Evolutionary conservation across 2,113 vertebrate species (phyloP).

Genomic region (Osmerus eperlanus): DNA sequence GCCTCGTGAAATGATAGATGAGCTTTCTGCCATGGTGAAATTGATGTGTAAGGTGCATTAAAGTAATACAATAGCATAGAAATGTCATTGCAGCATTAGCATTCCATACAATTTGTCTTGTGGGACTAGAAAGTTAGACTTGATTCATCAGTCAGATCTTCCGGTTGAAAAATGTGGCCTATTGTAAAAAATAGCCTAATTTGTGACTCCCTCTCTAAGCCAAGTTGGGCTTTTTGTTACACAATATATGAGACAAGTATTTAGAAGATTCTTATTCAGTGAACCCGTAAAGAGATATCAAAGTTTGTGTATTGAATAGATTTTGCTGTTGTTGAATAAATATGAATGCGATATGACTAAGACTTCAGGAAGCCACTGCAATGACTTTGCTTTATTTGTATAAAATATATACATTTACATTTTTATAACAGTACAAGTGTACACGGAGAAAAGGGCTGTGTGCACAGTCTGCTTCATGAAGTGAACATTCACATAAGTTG

Average conservation of each 20-base stretch:
- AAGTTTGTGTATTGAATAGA: too few species aligned
- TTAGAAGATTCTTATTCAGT: constrained; percentile 19
- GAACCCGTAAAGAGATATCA: not conserved
- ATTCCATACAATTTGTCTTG: constrained; percentile 51
- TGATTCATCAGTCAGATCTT: constrained; percentile 44
- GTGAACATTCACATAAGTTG: too few species aligned
- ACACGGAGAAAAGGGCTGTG: too few species aligned
- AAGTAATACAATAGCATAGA: constrained; percentile 42
- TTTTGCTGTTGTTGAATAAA: too few species aligned
- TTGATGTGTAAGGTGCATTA: constrained; percentile 43
- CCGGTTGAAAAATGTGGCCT: constrained; percentile 28
- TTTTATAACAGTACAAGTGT: too few species aligned
- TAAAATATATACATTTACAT: too few species aligned
- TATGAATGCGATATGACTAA: too few species aligned
- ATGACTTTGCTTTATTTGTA: too few species aligned
- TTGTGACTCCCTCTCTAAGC: not conserved
- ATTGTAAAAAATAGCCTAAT: constrained; percentile 18
- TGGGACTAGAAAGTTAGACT: constrained; percentile 56
- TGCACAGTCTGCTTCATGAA: too few species aligned
- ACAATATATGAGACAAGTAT: not conserved
- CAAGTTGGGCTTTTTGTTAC: too few species aligned
- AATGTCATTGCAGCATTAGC: constrained; percentile 61
- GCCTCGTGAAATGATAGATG: constrained; percentile 55
- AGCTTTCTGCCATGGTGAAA: constrained; percentile 48
- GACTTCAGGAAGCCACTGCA: too few species aligned